These are phyloP conservation scores for Noctua janthe DNA, from an alignment of 2,888 invertebrate genomes.

Conservation along the genomic window DNA sequence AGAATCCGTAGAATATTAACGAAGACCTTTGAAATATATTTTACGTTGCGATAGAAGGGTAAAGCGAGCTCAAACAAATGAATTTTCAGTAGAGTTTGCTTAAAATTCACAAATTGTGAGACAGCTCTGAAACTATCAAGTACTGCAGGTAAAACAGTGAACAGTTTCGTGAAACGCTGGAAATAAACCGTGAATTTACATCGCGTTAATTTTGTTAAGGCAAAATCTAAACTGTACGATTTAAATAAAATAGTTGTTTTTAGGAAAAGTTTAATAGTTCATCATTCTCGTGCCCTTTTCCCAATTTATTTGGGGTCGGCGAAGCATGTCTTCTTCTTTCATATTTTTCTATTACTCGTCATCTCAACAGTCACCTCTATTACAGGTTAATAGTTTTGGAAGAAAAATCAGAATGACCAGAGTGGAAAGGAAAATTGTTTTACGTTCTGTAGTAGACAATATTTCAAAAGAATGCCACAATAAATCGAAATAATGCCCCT, in stretches of 20 bases:
- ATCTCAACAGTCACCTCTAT: background rate
- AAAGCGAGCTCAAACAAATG: conserved; percentile 67
- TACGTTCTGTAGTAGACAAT: conserved; percentile 25
- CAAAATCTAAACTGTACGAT: conserved; percentile 3
- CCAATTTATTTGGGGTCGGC: too few relatives aligned
- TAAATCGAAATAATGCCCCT: conserved; percentile 65
- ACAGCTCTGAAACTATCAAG: conserved; percentile 55
- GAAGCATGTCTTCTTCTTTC: background rate
- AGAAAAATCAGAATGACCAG: background rate
- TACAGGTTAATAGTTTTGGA: background rate
- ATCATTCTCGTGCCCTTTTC: background rate
- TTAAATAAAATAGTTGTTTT: background rate
- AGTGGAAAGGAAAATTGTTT: conserved; percentile 23
- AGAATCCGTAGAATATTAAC: conserved; percentile 35
- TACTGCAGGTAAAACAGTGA: conserved; percentile 50
- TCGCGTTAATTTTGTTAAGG: conserved; percentile 23
- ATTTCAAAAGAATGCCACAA: conserved; percentile 48
- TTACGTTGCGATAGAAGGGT: conserved; percentile 49
- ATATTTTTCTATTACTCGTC: background rate
- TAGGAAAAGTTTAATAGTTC: background rate
- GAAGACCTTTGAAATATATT: conserved; percentile 28
- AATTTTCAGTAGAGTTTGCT: conserved; percentile 70
- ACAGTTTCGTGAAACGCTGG: conserved; percentile 33
- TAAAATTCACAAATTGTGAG: conserved; percentile 69
- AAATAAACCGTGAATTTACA: conserved; percentile 26